phyloP scores from a whole-genome alignment of 2,797 vertebrate genomes.

The Muscicapa striata region DNA sequence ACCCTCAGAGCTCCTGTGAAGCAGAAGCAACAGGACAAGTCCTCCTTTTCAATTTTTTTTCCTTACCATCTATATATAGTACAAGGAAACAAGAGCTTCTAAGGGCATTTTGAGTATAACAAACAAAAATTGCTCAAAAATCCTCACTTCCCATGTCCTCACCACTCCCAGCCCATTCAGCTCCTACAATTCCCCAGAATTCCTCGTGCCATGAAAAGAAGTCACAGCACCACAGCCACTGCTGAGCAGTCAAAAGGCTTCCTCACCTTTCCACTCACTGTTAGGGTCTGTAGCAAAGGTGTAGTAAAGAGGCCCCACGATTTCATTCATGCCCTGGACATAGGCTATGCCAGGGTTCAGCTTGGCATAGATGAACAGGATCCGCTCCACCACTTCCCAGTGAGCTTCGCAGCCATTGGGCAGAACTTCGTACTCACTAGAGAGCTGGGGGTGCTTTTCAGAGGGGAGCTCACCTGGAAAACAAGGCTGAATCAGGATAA shows the following conservation, averaged over 20 bases:
- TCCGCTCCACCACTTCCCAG: constrained; percentile 98
- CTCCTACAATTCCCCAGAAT: not conserved
- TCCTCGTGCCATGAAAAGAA: not conserved
- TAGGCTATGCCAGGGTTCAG: constrained; percentile 98
- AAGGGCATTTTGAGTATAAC: not conserved
- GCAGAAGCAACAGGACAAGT: not conserved
- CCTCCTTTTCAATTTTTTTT: not conserved
- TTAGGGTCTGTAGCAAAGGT: constrained; percentile 96
- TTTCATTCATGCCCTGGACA: constrained; percentile 99
- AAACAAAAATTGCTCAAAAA: not conserved
- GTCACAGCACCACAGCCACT: fast-evolving
- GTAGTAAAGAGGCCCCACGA: constrained; percentile 97
- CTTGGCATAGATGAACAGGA: constrained; percentile 98
- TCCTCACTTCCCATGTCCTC: not conserved
- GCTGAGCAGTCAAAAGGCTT: not conserved
- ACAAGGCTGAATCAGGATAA: not conserved
- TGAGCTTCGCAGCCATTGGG: constrained; percentile 93
- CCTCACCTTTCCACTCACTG: constrained; percentile 91
- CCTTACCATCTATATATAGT: not conserved
- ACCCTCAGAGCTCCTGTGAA: not conserved
- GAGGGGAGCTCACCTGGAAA: constrained; percentile 91
- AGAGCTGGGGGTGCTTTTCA: constrained; percentile 83
- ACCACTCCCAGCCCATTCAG: not conserved
- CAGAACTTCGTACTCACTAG: constrained; percentile 89
- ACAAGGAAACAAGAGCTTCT: not conserved